Evolutionary conservation across 2,888 invertebrate species (phyloP), one percentile per base, ranked within the genome.

Genomic region (Caenorhabditis sinica): DNA sequence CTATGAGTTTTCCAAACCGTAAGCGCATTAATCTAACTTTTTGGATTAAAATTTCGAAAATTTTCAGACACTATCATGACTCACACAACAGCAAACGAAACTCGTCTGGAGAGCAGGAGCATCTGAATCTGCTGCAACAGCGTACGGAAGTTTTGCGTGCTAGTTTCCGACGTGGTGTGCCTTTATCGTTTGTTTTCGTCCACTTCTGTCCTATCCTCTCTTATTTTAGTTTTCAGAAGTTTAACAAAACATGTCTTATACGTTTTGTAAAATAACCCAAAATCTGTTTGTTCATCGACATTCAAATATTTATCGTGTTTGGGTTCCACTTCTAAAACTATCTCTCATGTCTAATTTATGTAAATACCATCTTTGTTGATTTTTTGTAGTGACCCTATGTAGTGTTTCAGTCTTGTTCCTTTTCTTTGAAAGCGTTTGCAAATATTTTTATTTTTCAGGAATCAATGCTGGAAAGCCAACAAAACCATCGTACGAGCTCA

Each of bases 161-260:
- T 58, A 80, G 80, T 73, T 80, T 80, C 36, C 80, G 80, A 63
- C 73, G 79, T 79, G 79, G 79, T 79, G 75, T 77, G 69, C 60
- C 40, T 69, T 60, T 77, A 15, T 77, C 61, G 51, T 61, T 51
- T 69, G 33, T 61, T 69, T 58, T 40, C 13, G 40, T 49, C 49
- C 30, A 58, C 36, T 20, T 40, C 51, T 53, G 23, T 33, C 28
- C 65, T 60, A 30, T 51, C 36, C 11, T 40, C 30, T 68, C 36
- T 63, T 69, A 30, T 36, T 45, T 15, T 65, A 5, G 0, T 8
- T 51, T 69, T 30, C 60, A 36, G 20, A 2, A 9, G 20, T 8
- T n/a, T 23, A 23, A 53, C 53, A 6, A 53, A 53, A 53, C 53
- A 23, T 33, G 33, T 36, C 33, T n/a, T n/a, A n/a, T n/a, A n/a